These are phyloP conservation scores for Sebastes schlegelii DNA, from an alignment of 2,113 vertebrate genomes.

Conservation along the genomic window DNA sequence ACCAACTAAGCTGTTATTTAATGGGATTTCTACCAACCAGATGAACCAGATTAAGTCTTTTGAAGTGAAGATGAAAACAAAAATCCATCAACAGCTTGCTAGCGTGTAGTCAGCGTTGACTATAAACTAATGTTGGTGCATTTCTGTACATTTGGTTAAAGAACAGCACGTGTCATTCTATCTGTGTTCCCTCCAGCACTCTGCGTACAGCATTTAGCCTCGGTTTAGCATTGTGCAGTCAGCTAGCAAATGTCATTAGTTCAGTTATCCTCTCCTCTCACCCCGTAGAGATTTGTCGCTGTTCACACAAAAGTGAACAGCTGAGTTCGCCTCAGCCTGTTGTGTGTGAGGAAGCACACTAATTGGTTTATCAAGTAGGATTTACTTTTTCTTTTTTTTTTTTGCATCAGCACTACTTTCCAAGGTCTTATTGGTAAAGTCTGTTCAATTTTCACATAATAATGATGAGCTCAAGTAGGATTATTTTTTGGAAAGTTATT, in stretches of 20 bases:
- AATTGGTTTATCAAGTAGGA: constrained; percentile 58
- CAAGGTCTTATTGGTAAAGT: neutral
- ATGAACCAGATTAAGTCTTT: neutral
- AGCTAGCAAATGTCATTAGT: constrained; percentile 64
- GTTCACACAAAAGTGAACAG: constrained; percentile 37
- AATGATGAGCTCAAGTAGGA: neutral
- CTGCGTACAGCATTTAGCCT: constrained; percentile 11
- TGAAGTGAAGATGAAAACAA: neutral
- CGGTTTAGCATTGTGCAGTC: constrained; percentile 51
- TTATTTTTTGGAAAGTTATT: neutral
- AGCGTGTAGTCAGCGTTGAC: neutral
- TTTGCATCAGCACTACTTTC: neutral
- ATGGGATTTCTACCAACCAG: neutral
- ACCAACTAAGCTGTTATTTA: neutral
- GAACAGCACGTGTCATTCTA: neutral
- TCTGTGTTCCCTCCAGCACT: no score
- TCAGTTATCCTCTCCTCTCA: constrained; percentile 59
- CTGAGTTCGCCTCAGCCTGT: constrained; percentile 42
- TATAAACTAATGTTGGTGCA: neutral
- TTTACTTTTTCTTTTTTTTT: neutral
- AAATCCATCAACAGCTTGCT: neutral
- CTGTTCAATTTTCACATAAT: constrained; percentile 7
- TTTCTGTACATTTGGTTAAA: neutral
- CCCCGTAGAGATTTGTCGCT: constrained; percentile 49
- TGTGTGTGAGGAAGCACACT: constrained; percentile 52